Evolutionary conservation across 2,113 vertebrate genomes (phyloP), one percentile per base, ranked within the genome.

Genomic region (Aviceda subcristata): DNA sequence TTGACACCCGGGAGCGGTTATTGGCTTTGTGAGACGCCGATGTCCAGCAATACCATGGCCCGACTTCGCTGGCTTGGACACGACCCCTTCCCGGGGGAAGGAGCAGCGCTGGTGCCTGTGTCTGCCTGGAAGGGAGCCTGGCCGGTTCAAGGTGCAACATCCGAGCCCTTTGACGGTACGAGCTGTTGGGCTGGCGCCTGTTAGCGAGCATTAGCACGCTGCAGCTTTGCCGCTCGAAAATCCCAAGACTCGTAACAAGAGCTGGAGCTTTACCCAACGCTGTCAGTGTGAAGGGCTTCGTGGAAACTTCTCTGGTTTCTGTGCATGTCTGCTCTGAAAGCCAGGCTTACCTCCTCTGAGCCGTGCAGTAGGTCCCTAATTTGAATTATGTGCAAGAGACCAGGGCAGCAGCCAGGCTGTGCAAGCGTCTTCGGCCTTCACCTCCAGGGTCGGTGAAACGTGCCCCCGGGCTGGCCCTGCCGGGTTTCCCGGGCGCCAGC

Each of bases 291-390:
- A 87, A 77, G 43, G 32, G 50, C 48, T 94, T 62, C 41, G 45
- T 20, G 80, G 87, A 84, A 91, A 74, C 80, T 36, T 78, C 81
- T 93, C 92, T 51, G 56, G 77, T 95, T 93, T 95, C 95, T 15
- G 34, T 55, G 76, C 69, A 12, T 41, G 69, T 34, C 5, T 5
- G 68, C 51, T 66, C 76, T 77, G 84, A 67, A 89, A 91, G 69
- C 43, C 32, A 67, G 87, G 81, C 73, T 90, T 27, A 29, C 43
- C 68, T 71, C 36, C 15, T 45, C 39, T 0, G 4, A 74, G 64
- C 29, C 59, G 4, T 3, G 15, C 56, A 36, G 66, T 5, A 36
- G 12, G 62, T 14, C 43, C 56, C 32, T 41, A 7, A 29, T 55
- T 57, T 72, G 64, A 90, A 18, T 64, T 39, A 17, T 4, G 57